These are phyloP conservation scores for Bagarius yarrelli DNA, from an alignment of 2,113 vertebrate genomes.

Conservation along the genomic window DNA sequence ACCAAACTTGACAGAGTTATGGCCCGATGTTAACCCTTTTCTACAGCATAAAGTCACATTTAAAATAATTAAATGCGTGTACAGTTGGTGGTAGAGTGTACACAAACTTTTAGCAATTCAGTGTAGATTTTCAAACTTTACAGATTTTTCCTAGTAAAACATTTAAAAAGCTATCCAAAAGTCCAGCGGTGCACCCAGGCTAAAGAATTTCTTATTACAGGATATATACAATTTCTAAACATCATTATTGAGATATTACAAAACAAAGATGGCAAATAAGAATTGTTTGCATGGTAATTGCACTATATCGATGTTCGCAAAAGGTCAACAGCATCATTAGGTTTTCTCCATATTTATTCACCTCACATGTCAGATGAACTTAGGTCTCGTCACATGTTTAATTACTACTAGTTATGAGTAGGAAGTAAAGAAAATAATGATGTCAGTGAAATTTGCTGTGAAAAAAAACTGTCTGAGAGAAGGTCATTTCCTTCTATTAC, in stretches of 20 bases:
- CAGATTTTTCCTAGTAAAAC: too few relatives aligned
- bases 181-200: too few relatives aligned
- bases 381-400: not conserved
- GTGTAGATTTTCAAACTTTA: too few relatives aligned
- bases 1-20: too few relatives aligned
- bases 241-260: not conserved
- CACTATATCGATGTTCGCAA: not conserved
- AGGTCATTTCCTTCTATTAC: not conserved
- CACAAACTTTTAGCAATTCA: too few relatives aligned
- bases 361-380: not conserved
- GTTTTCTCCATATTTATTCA: not conserved
- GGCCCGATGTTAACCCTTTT: too few relatives aligned
- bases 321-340: not conserved
- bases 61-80: too few relatives aligned
- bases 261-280: not conserved
- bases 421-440: not conserved
- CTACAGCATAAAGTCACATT: too few relatives aligned
- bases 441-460: not conserved
- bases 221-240: not conserved
- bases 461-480: not conserved
- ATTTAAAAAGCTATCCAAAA: too few relatives aligned
- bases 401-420: not conserved
- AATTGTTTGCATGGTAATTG: not conserved
- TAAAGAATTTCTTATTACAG: too few relatives aligned
- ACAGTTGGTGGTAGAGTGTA: too few relatives aligned